Evolutionary conservation across 2,113 vertebrate genomes (phyloP).

Genomic region (Mungos mungo): DNA sequence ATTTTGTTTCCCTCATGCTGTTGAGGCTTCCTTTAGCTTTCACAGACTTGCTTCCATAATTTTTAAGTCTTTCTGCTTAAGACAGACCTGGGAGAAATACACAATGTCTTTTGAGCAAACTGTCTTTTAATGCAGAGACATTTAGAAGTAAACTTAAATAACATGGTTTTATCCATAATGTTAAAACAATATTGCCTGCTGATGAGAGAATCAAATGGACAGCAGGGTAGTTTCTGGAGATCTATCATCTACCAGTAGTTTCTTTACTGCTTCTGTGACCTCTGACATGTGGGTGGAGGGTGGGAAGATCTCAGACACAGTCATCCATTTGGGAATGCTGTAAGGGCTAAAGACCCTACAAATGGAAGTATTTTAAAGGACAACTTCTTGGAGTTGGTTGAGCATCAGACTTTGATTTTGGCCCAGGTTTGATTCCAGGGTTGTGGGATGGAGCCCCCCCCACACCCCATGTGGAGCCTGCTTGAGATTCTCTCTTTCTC

Average conservation of each 20-base stretch:
- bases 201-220: neutral
- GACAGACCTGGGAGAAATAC: neutral
- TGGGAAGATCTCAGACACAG: neutral
- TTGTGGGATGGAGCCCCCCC: too few species aligned
- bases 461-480: too few species aligned
- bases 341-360: neutral
- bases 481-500: too few species aligned
- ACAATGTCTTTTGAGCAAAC: neutral
- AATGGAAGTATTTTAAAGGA: neutral
- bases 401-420: too few species aligned
- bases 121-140: conserved; percentile 46
- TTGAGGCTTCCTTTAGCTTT: neutral
- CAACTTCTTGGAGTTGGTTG: neutral
- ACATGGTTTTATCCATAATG: neutral
- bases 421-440: too few species aligned
- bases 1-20: neutral
- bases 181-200: neutral
- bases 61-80: neutral
- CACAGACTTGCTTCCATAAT: neutral
- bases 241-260: neutral
- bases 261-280: neutral
- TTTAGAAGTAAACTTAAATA: conserved; percentile 41
- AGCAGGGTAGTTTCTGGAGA: neutral
- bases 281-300: accelerated
- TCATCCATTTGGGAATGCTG: neutral